Percentiles rank a stretch among this genome's conserved stretches.
Conservation (phyloP, 2,113 vertebrate species). For the Himantopus leucocephalus region DNA sequence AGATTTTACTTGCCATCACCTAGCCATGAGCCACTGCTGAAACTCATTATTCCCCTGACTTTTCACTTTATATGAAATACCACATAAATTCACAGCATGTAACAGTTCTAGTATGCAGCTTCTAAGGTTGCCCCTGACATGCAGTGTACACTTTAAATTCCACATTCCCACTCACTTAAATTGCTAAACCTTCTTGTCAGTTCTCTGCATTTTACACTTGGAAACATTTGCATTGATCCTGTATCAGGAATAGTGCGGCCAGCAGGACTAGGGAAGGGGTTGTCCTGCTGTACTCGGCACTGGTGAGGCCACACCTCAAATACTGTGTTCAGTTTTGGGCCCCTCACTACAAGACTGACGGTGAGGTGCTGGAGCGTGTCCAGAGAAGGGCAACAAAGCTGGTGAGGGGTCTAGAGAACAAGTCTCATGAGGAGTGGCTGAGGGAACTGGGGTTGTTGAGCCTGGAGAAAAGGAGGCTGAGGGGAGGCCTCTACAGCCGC, state of each 20-base stretch:
- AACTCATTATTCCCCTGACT: background rate
- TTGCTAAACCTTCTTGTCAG: background rate
- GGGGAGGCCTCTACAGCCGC: background rate
- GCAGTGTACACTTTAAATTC: rapidly evolving
- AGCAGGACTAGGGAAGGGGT: background rate
- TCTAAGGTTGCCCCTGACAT: rapidly evolving
- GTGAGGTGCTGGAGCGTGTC: background rate
- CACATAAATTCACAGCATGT: background rate
- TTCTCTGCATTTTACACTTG: background rate
- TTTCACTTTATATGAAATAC: background rate
- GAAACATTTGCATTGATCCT: background rate
- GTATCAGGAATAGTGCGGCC: too few relatives aligned
- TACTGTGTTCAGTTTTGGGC: background rate
- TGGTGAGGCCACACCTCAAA: background rate
- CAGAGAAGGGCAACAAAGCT: background rate
- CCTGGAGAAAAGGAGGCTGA: background rate
- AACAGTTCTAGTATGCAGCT: rapidly evolving
- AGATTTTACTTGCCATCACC: background rate
- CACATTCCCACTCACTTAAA: background rate
- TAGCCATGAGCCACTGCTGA: background rate
- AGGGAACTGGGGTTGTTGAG: background rate
- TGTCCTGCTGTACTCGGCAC: background rate
- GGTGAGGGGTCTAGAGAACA: background rate
- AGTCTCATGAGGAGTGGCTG: background rate
- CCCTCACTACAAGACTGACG: background rate